Percentiles rank a stretch among this genome's conserved stretches.
These are phyloP conservation scores for Brachypteracias leptosomus DNA, from an alignment of 2,113 vertebrate species.

Conservation along the genomic window DNA sequence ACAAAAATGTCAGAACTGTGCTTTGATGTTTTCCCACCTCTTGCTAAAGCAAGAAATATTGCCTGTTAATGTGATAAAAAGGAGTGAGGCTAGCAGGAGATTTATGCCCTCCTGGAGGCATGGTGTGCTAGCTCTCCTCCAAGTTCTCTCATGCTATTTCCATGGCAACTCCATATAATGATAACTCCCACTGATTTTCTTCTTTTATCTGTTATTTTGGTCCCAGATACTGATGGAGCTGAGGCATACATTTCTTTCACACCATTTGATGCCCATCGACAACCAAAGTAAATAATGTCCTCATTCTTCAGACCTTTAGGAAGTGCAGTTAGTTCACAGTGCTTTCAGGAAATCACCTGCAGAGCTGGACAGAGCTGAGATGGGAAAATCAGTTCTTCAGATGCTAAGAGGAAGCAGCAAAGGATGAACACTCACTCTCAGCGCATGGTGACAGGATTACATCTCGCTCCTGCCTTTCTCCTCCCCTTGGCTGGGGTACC, in stretches of 20 bases:
- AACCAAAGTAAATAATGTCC: constrained; percentile 67
- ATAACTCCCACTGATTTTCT: constrained; percentile 52
- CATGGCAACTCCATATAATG: constrained; percentile 57
- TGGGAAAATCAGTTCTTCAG: neutral
- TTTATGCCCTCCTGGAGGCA: constrained; percentile 44
- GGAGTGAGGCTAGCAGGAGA: constrained; percentile 26
- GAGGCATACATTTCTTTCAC: constrained; percentile 72
- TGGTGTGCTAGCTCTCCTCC: constrained; percentile 21
- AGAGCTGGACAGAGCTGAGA: neutral
- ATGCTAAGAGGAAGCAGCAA: neutral
- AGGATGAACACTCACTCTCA: neutral
- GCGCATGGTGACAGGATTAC: neutral
- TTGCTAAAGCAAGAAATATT: constrained; percentile 14
- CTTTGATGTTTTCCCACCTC: constrained; percentile 51
- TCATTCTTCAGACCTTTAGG: neutral
- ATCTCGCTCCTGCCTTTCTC: neutral
- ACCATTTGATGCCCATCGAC: constrained; percentile 37
- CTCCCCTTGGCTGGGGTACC: neutral
- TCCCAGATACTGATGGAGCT: constrained; percentile 67
- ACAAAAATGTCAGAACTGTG: constrained; percentile 8
- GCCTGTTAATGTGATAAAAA: constrained; percentile 48
- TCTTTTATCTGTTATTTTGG: constrained; percentile 75
- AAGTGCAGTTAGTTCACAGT: neutral
- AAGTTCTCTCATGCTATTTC: constrained; percentile 51
- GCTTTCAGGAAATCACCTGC: neutral